Percentiles rank a stretch among this genome's conserved stretches.
phyloP scores from a whole-genome alignment of 2,888 invertebrate species.

The Odontocerum albicorne region DNA sequence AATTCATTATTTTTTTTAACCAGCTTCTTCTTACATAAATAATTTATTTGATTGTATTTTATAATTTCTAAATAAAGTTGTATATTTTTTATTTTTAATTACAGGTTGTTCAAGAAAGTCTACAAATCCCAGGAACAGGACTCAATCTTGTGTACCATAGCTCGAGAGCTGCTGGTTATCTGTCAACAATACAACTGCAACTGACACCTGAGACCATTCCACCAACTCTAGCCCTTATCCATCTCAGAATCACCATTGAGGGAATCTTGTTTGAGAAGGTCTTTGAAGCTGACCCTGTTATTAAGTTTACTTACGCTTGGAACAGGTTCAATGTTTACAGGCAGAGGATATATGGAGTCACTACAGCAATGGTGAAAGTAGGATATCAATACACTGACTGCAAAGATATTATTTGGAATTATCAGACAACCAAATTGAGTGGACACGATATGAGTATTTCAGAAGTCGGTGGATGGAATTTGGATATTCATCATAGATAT shows the following conservation, averaged over 20 bases:
- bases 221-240: conserved; percentile 79
- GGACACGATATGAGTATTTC: conserved; percentile 97
- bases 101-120: conserved; percentile 91
- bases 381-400: conserved; percentile 96
- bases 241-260: conserved; percentile 90
- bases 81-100: conserved; percentile 5
- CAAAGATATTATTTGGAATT: conserved; percentile 92
- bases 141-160: conserved; percentile 97
- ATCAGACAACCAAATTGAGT: conserved; percentile 90
- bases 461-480: conserved; percentile 96
- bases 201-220: conserved; percentile 86
- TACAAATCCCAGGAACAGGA: conserved; percentile 92
- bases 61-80: background rate
- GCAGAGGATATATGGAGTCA: conserved; percentile 95
- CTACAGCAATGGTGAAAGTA: conserved; percentile 91
- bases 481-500: conserved; percentile 96
- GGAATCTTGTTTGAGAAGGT: conserved; percentile 90
- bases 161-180: conserved; percentile 89
- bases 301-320: conserved; percentile 98
- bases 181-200: conserved; percentile 90
- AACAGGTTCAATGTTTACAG: conserved; percentile 94
- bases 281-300: conserved; percentile 95
- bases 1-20: background rate
- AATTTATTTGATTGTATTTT: background rate
- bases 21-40: background rate